Conservation (phyloP, 2,113 vertebrate species). For the Corydoras sp. region DNA sequence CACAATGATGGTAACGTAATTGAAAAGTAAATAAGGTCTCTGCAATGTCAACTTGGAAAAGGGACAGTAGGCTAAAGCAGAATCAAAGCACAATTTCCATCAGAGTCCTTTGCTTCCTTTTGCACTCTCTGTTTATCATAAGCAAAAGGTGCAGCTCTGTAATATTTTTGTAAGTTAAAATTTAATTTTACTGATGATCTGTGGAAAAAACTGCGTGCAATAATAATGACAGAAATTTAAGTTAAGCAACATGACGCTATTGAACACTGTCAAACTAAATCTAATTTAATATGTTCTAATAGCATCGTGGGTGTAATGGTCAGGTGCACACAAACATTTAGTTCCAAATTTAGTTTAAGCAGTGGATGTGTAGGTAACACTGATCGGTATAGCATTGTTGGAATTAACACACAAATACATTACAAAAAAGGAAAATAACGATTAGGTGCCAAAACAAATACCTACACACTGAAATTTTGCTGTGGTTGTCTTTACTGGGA, state of each 20-base stretch:
- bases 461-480: conserved; percentile 99
- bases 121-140: conserved; percentile 23
- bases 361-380: no score
- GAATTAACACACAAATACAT: neutral
- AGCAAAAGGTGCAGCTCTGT: neutral
- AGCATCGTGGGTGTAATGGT: no score
- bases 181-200: neutral
- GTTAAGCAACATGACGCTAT: no score
- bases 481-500: conserved; percentile 95
- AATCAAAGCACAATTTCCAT: conserved; percentile 24
- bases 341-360: no score
- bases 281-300: no score
- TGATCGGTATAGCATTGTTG: no score
- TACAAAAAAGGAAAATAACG: neutral
- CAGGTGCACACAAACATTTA: no score
- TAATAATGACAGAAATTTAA: no score
- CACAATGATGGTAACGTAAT: conserved; percentile 45
- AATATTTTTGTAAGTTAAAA: conserved; percentile 1
- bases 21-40: conserved; percentile 51
- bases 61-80: conserved; percentile 5
- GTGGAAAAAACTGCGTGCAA: neutral
- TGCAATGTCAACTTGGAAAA: conserved; percentile 24
- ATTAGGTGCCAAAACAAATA: conserved; percentile 38
- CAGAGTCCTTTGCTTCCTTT: neutral
- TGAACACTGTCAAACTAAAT: no score